Conservation (phyloP, 2,888 invertebrate genomes). For the Tanaodytes sp. region DNA sequence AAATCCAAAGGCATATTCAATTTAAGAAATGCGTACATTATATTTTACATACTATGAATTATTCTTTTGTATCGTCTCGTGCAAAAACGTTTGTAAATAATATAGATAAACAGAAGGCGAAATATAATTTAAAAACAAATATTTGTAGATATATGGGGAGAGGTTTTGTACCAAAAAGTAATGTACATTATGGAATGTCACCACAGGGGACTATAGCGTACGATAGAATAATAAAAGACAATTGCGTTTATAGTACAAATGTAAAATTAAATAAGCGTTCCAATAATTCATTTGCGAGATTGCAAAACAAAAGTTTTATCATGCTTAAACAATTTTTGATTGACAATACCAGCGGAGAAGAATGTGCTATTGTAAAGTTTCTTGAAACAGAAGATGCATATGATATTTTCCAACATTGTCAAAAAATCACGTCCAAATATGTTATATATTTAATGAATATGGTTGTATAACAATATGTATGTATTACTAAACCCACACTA, state of each 20-base stretch:
- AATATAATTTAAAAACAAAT: background rate
- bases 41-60: too few relatives aligned
- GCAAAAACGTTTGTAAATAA: background rate
- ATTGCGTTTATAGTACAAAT: conserved; percentile 4
- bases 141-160: conserved; percentile 7
- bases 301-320: conserved; percentile 1
- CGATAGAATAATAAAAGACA: conserved; percentile 6
- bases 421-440: too few relatives aligned
- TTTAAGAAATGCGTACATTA: background rate
- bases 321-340: conserved; percentile 8
- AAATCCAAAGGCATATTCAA: conserved; percentile 5
- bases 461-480: too few relatives aligned
- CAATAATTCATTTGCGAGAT: conserved; percentile 9
- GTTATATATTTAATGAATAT: too few relatives aligned
- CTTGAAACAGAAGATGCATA: too few relatives aligned
- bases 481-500: too few relatives aligned
- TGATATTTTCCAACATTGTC: too few relatives aligned
- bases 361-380: too few relatives aligned
- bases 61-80: too few relatives aligned
- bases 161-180: background rate
- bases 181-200: background rate
- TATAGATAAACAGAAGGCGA: background rate
- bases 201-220: conserved; percentile 1
- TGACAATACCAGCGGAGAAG: background rate
- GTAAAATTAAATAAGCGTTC: conserved; percentile 6